These are phyloP conservation scores for Sarotherodon lohbergeri DNA, from an alignment of 2,113 vertebrate species.

Conservation along the genomic window DNA sequence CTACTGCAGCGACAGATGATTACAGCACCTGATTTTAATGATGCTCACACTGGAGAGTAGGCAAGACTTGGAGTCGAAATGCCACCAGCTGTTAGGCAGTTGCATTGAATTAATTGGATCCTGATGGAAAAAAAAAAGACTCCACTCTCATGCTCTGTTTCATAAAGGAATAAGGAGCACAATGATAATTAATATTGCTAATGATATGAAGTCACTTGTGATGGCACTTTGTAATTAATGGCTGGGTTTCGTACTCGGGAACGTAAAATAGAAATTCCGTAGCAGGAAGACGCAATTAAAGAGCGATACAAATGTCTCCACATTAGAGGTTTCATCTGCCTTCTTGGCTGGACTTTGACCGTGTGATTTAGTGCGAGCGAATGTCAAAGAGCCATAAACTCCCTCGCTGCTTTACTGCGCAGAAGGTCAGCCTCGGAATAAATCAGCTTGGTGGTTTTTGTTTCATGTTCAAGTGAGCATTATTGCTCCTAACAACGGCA, in stretches of 20 bases:
- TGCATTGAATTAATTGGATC: constrained; percentile 81
- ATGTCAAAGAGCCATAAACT: constrained; percentile 50
- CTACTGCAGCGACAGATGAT: constrained; percentile 77
- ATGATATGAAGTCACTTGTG: constrained; percentile 74
- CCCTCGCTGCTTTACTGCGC: constrained; percentile 11
- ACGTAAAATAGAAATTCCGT: constrained; percentile 36
- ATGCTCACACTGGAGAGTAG: constrained; percentile 77
- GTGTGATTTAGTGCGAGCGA: constrained; percentile 47
- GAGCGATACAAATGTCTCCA: constrained; percentile 6
- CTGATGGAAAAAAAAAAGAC: constrained; percentile 66
- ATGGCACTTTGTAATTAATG: constrained; percentile 75
- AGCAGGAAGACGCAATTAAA: constrained; percentile 43
- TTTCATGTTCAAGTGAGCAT: constrained; percentile 61
- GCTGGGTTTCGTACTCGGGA: constrained; percentile 37
- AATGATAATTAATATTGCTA: constrained; percentile 77
- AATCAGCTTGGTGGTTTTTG: constrained; percentile 49
- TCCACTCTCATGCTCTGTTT: constrained; percentile 68
- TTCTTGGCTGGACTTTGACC: constrained; percentile 42
- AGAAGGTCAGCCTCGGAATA: constrained; percentile 54
- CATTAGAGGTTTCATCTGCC: neutral
- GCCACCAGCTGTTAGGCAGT: constrained; percentile 80
- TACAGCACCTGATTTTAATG: constrained; percentile 82
- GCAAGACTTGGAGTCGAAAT: constrained; percentile 82
- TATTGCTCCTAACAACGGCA: constrained; percentile 70
- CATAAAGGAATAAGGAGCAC: constrained; percentile 72